These are phyloP conservation scores for Enteromius trimaculatus DNA, from an alignment of 2,797 vertebrate genomes.

Conservation along the genomic window DNA sequence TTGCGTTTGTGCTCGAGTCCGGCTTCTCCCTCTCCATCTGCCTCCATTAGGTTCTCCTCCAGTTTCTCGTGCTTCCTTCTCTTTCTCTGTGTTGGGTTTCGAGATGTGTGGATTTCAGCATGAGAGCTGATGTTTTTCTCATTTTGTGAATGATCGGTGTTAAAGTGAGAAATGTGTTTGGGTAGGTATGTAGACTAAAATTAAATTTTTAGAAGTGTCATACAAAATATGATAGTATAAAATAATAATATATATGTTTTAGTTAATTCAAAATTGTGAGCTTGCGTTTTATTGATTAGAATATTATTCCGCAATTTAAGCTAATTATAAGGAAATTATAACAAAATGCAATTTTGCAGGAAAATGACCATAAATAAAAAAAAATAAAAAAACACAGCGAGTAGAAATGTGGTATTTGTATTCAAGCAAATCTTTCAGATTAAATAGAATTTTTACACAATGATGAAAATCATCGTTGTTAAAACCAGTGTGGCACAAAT, in stretches of 20 bases:
- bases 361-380: constrained; percentile 46
- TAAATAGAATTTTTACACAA: constrained; percentile 68
- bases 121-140: constrained; percentile 15
- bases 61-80: constrained; percentile 50
- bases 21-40: constrained; percentile 54
- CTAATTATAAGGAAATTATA: neutral
- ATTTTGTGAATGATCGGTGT: neutral
- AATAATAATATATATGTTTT: neutral
- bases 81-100: constrained; percentile 34
- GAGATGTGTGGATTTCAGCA: constrained; percentile 10
- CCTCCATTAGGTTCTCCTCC: constrained; percentile 29
- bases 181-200: neutral
- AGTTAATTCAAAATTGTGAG: neutral
- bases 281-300: neutral
- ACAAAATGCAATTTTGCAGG: constrained; percentile 13
- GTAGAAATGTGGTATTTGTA: constrained; percentile 64
- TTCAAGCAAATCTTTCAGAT: constrained; percentile 67
- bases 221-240: neutral
- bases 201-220: neutral
- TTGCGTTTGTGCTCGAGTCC: constrained; percentile 69
- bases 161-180: neutral
- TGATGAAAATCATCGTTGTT: constrained; percentile 65
- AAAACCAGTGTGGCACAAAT: constrained; percentile 6
- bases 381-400: constrained; percentile 63
- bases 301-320: neutral